Percentiles rank a stretch among this genome's conserved stretches.
phyloP scores from a whole-genome alignment of 30 jellyfish, hydroid and myxozoan species.

The Hydra vulgaris region DNA sequence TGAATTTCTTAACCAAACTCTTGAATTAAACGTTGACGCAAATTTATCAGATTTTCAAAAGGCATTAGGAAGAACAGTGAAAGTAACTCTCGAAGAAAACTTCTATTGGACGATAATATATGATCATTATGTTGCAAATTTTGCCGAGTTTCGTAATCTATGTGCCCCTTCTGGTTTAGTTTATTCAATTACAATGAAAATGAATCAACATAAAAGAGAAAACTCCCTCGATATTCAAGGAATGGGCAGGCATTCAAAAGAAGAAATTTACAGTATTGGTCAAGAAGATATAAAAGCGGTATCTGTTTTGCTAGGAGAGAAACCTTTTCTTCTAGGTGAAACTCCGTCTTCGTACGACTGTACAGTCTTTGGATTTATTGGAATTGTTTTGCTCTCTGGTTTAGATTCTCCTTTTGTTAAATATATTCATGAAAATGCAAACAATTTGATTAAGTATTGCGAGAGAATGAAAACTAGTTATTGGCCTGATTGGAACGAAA shows the following conservation, averaged over 20 bases:
- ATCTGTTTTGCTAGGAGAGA: slow-evolving; percentile 75
- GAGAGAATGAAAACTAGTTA: slow-evolving; percentile 67
- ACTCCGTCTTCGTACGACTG: slow-evolving; percentile 61
- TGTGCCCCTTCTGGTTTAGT: slow-evolving; percentile 53
- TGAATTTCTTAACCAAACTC: slow-evolving; percentile 56
- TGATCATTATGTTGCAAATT: slow-evolving; percentile 56
- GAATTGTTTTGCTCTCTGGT: slow-evolving; percentile 43
- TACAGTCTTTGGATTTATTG: slow-evolving; percentile 68
- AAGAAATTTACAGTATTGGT: slow-evolving; percentile 74
- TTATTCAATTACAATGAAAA: slow-evolving; percentile 51
- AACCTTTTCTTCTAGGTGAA: slow-evolving; percentile 71
- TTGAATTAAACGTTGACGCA: slow-evolving; percentile 70
- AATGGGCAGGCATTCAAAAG: slow-evolving; percentile 84
- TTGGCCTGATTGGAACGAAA: slow-evolving; percentile 86
- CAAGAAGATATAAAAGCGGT: slow-evolving; percentile 74
- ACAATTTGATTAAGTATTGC: slow-evolving; percentile 45
- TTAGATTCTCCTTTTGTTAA: slow-evolving; percentile 52
- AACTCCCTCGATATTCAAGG: slow-evolving; percentile 76
- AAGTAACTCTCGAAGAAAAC: slow-evolving; percentile 74
- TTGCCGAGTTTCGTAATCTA: slow-evolving; percentile 47
- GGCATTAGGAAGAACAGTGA: slow-evolving; percentile 76
- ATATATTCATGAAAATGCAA: slow-evolving; percentile 42
- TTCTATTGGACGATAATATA: slow-evolving; percentile 50
- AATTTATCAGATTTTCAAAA: slow-evolving; percentile 43
- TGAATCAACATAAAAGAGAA: slow-evolving; percentile 66